Evolutionary conservation across 2,888 invertebrate genomes (phyloP).

Genomic region (Agrochola macilenta): DNA sequence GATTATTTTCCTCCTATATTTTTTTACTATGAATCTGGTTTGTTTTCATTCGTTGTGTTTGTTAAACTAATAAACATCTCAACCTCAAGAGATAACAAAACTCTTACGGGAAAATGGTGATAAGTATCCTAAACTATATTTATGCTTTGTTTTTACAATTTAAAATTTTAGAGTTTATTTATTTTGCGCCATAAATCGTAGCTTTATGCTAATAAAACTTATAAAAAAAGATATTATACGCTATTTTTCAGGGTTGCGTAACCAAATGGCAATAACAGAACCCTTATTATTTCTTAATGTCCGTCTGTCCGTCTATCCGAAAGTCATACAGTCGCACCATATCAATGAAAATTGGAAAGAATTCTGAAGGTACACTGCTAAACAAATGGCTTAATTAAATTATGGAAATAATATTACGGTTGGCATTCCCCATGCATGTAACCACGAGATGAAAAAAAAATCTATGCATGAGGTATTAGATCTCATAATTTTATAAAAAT

Average conservation of each 20-base stretch:
- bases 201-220: background rate
- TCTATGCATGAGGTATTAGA: no score
- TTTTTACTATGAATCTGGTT: background rate
- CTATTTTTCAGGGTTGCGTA: background rate
- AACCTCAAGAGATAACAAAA: background rate
- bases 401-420: no score
- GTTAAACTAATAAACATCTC: background rate
- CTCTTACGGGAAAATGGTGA: background rate
- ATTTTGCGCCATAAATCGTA: background rate
- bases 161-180: background rate
- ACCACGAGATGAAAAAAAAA: no score
- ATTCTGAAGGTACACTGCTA: background rate
- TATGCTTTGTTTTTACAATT: background rate
- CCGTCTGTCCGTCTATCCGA: background rate
- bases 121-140: background rate
- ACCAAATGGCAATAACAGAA: background rate
- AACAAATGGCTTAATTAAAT: no score
- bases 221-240: background rate
- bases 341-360: background rate
- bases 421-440: no score
- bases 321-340: background rate
- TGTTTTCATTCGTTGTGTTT: background rate
- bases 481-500: no score
- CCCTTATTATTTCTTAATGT: background rate
- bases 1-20: background rate